These are phyloP conservation scores for Patella pellucida DNA, from an alignment of 2,888 invertebrate species.

Conservation along the genomic window DNA sequence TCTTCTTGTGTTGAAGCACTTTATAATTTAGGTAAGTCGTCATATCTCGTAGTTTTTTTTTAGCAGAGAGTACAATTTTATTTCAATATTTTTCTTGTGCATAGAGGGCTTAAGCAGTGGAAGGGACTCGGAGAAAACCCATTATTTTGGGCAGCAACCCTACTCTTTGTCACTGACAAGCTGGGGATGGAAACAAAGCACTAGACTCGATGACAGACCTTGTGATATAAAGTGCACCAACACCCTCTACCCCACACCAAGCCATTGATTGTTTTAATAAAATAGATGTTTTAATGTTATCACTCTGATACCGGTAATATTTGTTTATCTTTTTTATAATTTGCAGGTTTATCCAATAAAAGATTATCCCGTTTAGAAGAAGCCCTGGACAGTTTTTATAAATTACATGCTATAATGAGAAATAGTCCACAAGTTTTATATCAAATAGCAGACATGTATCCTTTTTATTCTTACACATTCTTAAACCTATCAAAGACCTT, in stretches of 20 bases:
- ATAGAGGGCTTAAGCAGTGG: too few species aligned
- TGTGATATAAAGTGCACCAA: too few species aligned
- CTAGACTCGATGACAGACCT: too few species aligned
- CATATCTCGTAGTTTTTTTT: not conserved
- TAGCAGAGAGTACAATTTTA: not conserved
- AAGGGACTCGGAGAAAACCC: too few species aligned
- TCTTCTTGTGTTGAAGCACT: slow-evolving; percentile 87
- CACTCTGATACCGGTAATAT: not conserved
- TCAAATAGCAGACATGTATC: slow-evolving; percentile 82
- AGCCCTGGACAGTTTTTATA: slow-evolving; percentile 84
- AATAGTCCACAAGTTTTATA: slow-evolving; percentile 83
- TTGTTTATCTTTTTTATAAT: not conserved
- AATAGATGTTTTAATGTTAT: too few species aligned
- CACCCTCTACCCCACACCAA: too few species aligned
- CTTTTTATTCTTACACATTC: slow-evolving; percentile 34
- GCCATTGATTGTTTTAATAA: too few species aligned
- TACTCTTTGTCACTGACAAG: too few species aligned
- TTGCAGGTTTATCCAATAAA: slow-evolving; percentile 79
- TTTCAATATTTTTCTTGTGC: not conserved
- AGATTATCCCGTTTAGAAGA: slow-evolving; percentile 80
- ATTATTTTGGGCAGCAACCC: too few species aligned
- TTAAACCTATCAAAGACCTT: too few species aligned
- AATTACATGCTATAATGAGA: slow-evolving; percentile 80
- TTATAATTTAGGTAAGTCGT: slow-evolving; percentile 80
- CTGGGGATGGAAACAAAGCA: too few species aligned